Conservation (phyloP, 2,113 vertebrate genomes). For the Daboia siamensis region DNA sequence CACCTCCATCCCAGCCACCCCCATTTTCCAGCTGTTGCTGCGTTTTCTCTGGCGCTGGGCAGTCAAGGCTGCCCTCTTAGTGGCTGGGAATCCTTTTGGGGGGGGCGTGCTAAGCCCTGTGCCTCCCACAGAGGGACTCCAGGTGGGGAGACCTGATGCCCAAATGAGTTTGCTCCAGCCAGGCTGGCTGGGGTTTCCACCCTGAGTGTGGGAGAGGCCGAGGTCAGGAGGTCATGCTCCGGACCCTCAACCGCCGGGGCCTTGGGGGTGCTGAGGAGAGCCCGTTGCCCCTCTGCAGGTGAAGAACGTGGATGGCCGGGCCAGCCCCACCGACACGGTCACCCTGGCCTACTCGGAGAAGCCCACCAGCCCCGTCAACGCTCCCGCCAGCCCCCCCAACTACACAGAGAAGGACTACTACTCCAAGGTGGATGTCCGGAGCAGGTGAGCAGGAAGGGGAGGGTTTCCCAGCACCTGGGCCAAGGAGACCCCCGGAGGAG, state of each 20-base stretch:
- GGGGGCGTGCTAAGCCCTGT: neutral
- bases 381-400: slow-evolving; percentile 55
- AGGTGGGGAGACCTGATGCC: neutral
- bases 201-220: neutral
- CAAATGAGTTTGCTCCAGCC: rapidly evolving
- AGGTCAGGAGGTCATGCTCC: neutral
- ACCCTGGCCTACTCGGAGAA: slow-evolving; percentile 76
- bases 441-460: slow-evolving; percentile 56
- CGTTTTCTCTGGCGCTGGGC: neutral
- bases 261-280: rapidly evolving
- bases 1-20: neutral
- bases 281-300: slow-evolving; percentile 62
- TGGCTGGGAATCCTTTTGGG: neutral
- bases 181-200: neutral
- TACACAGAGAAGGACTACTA: slow-evolving; percentile 52
- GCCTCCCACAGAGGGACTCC: neutral
- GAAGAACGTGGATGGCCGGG: slow-evolving; percentile 77
- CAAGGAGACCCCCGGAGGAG: neutral
- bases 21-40: neutral
- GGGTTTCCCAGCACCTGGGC: neutral
- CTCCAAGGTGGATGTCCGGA: slow-evolving; percentile 49
- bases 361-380: slow-evolving; percentile 54
- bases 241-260: neutral
- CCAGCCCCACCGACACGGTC: slow-evolving; percentile 65
- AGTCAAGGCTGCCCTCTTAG: neutral